Base-by-base conservation (phyloP, 1,140 invertebrate genomes). In the Muscidifurax raptorellus region DNA sequence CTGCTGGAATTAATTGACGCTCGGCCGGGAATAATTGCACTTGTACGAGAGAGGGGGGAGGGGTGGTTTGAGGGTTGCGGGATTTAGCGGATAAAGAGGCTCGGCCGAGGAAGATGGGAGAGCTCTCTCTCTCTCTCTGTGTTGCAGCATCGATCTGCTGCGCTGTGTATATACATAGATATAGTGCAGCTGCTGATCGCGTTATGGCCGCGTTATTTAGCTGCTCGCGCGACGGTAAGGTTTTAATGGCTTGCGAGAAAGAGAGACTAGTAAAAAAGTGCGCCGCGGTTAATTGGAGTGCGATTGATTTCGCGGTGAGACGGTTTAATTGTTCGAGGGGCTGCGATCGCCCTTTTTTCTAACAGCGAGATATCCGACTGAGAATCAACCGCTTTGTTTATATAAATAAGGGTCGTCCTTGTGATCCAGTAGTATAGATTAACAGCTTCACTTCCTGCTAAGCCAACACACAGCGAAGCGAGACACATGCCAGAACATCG, bases 11-110 rank as follows among this genome's bases (percentile, higher is more conserved):
- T 83, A 83, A 83, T 83, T 59, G 82, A 78, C 66, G 64, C 27
- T 71, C 64, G 64, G 75, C 13, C 75, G 44, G 72, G 75, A 83
- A 83, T 83, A 83, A 83, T 83, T 83, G 76, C 59, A 83, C 75
- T 77, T 72, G 74, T 59, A 69, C 66, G 47, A 44, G 22, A 40
- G 36, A 32, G 32, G 71, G 52, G 2, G 47, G 12, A 2, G 18
- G 2, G 47, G 13, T 5, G 47, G 47, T 52, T 59, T 3, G 52
- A 59, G 52, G 22, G 52, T n/a, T 32, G 25, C 28, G 9, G 66
- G 80, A 75, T 82, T 82, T 75, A 75, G 40, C 28, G 72, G 80
- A 82, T 82, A 82, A 82, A 82, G 80, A 75, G 80, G 52, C 27
- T 40, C 80, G 47, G 2, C 44, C 69, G 74, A 22, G 52, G 22